Evolutionary conservation across 2,888 invertebrate genomes (phyloP), one percentile per base, ranked within the genome.

Genomic region (Rotaria sp.): DNA sequence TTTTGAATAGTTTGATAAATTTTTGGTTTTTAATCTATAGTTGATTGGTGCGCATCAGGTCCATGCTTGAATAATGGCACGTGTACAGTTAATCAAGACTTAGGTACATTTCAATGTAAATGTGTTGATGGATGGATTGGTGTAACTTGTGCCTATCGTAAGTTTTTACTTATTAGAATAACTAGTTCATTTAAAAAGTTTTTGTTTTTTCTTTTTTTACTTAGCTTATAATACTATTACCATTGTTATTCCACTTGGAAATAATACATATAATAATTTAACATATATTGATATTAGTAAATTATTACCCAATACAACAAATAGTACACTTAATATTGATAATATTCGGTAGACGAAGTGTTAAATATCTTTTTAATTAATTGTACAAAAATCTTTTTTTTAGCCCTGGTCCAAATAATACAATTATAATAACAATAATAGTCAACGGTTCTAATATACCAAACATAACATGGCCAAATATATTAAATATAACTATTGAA

Each of bases 51-150:
- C 74, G 84, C 85, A 26, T 85, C 85, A n/a, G 24, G 75, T 52
- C 87, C 87, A 52, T 87, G 87, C 48, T 18, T 67, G 30, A 85
- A 87, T 48, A 84, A 85, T 50, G 87, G 87, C 35, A 93, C 93
- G 2, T 97, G 96, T 30, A 38, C 84, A n/a, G 2, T 11, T 26
- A 45, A 80, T 45, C 24, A 26, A 2, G 1, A 5, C 45, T 45
- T 4, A 3, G 80, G 80, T 13, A 26, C 45, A 80, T 80, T 45
- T 80, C 24, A n/a, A n/a, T 80, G 80, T 80, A 80, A 80, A 13
- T 80, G 80, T 80, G 45, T 5, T 26, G 80, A 80, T 80, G 80
- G 80, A 26, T 80, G 45, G 45, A 5, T 26, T 80, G 80, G 80
- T n/a, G 15, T 80, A 0, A 15, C 1, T 1, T 80, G 80, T 80